Percentiles rank a stretch among this genome's conserved stretches.
These are phyloP conservation scores for Archegozetes longisetosus DNA, from an alignment of 1,140 invertebrate genomes.

Conservation along the genomic window DNA sequence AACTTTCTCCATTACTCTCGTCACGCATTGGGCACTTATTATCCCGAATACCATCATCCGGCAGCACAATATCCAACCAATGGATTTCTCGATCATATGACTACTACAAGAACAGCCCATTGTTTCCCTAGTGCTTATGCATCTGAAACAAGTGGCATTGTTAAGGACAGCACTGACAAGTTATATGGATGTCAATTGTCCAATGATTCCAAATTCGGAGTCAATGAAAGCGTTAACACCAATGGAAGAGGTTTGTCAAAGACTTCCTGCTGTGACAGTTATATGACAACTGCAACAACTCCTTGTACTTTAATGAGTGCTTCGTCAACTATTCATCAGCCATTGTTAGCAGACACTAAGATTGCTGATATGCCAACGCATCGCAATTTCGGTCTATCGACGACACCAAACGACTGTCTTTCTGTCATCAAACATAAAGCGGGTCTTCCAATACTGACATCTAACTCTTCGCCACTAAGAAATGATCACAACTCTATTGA, in stretches of 20 bases:
- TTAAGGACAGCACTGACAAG: slow-evolving; percentile 33
- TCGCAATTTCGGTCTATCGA: slow-evolving; percentile 9
- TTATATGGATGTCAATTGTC: slow-evolving; percentile 42
- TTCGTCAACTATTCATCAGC: not conserved
- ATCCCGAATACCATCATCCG: slow-evolving; percentile 37
- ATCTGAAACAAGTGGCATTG: slow-evolving; percentile 26
- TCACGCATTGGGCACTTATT: slow-evolving; percentile 48
- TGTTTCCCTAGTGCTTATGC: slow-evolving; percentile 28
- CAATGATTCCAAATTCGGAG: not conserved
- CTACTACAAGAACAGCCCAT: slow-evolving; percentile 10
- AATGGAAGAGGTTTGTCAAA: not conserved
- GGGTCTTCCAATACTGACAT: not conserved
- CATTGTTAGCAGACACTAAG: not conserved
- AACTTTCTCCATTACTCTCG: slow-evolving; percentile 69
- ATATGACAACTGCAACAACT: not conserved
- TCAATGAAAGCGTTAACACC: not conserved
- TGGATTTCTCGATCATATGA: slow-evolving; percentile 50
- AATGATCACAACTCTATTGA: not conserved
- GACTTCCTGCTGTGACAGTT: not conserved
- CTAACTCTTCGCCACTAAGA: not conserved
- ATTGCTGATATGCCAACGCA: slow-evolving; percentile 1
- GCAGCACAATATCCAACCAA: slow-evolving; percentile 42
- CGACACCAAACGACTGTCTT: slow-evolving; percentile 15
- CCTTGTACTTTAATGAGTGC: not conserved
- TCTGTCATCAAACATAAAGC: slow-evolving; percentile 12